A percentile compares a stretch with the other conserved stretches of the same genome.
phyloP scores from a whole-genome alignment of 2,888 invertebrate species.

The Harpagoxenus sublaevis region DNA sequence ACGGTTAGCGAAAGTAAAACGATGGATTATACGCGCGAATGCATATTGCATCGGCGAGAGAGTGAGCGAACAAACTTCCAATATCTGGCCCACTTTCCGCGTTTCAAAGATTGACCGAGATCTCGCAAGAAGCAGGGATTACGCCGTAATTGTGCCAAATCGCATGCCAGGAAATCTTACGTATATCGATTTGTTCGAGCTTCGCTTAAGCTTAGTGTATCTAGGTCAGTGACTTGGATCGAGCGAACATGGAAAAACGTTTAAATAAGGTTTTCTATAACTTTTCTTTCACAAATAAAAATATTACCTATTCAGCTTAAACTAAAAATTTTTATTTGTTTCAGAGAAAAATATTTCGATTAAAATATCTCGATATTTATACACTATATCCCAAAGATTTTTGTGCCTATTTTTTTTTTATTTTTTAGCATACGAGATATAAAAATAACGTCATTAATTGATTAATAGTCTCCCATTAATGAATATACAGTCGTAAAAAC shows the following conservation, averaged over 20 bases:
- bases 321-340: background rate
- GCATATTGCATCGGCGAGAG: slow-evolving; percentile 27
- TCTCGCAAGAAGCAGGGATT: slow-evolving; percentile 52
- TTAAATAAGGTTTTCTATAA: background rate
- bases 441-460: background rate
- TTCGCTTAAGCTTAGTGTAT: slow-evolving; percentile 48
- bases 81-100: slow-evolving; percentile 54
- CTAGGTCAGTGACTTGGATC: slow-evolving; percentile 58
- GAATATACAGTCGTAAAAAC: background rate
- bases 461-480: background rate
- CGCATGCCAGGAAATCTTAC: slow-evolving; percentile 51
- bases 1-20: slow-evolving; percentile 48
- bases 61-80: slow-evolving; percentile 25
- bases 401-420: background rate
- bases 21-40: slow-evolving; percentile 35
- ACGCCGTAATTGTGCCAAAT: slow-evolving; percentile 65
- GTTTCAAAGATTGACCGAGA: slow-evolving; percentile 16
- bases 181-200: slow-evolving; percentile 18
- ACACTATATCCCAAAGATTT: background rate
- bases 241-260: background rate
- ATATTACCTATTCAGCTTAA: background rate
- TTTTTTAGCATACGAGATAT: background rate
- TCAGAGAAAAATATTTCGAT: background rate
- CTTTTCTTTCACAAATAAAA: background rate
- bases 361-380: too few species aligned